Base-by-base conservation (phyloP, 2,888 invertebrate species). In the Coelopa pilipes region DNA sequence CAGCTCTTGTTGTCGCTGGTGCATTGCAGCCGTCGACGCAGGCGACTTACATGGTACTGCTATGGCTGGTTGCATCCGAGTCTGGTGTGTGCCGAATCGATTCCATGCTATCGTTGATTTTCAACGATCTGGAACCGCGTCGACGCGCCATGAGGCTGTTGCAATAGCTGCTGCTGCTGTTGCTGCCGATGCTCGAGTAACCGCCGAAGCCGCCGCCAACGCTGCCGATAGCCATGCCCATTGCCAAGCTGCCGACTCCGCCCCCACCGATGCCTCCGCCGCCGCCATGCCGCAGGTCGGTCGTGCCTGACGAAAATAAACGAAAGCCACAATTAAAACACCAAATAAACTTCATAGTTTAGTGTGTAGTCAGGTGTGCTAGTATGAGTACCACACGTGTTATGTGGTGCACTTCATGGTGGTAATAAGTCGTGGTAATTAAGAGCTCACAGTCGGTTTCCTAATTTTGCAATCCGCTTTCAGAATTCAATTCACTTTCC, bases 71-170 rank as follows among this genome's bases (percentile, higher is more conserved):
- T 79, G 80, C 81, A 78, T 83, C 83, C 76, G 81, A 83, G 77
- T 83, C 84, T 75, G 84, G 84, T 76, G 84, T 83, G 60, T 82
- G 82, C 72, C 83, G 81, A 78, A 84, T 82, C 68, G 83, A 83
- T 81, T 84, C 84, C 83, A 83, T 79, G 76, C 84, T 84, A 80
- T 84, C 84, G 80, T 84, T 82, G 79, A 83, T 83, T 80, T 82
- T 88, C 80, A 88, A 85, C 79, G 89, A 83, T 81, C 88, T 88
- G 73, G 89, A 88, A 76, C 89, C 86, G 76, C 90, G 84, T 85
- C 90, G 90, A 80, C 90, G 87, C 82, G 90, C 90, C 81, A 90
- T 83, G 72, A 82, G 80, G 77, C 81, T 83, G 78, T 82, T 83
- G 70, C 90, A 90, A 83, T 89, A 89, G 83, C 89, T 89, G 79